Base-by-base conservation (phyloP, 1,140 invertebrate species). In the Zaprionus ghesquierei region DNA sequence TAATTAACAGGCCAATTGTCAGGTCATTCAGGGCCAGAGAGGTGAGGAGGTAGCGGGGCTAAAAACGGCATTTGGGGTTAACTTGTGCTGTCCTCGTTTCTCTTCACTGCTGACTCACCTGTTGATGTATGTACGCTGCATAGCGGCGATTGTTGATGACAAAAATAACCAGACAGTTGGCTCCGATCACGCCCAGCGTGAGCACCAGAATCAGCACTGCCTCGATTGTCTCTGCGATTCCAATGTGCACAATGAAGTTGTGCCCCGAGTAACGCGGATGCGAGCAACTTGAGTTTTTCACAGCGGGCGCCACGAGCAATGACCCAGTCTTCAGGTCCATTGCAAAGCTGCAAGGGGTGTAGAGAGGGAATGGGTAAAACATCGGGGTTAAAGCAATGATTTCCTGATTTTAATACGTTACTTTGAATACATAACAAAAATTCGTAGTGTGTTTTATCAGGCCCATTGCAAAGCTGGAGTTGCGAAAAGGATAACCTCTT, bases 31-130 rank as follows among this genome's bases (percentile, higher is more conserved):
- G 94, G 20, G 96, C 96, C 84, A 97, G 92, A 46, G 96, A 97
- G 27, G 96, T 97, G 86, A 97, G 93, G 69, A 97, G 93, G 92
- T 97, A 97, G 72, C 96, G 94, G 31, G 96, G 96, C 96, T 97
- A 94, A 94, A 86, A 92, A 49, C 25, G 51, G 27, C n/a, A 18
- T 23, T 10, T n/a, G n/a, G 31, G 49, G 5, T 53, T 23, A 64
- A 31, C 22, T 51, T 9, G 8, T 60, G 15, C 18, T 46, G 29
- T 13, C 5, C 12, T 35, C 41, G 9, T 2, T 38, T 38, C n/a
- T 15, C 35, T 46, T 8, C 22, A 41, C n/a, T n/a, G 22, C 29
- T 31, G 10, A 62, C 76, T 92, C 92, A 97, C 96, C 95, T 97
- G 96, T 80, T 96, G 95, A 91, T 96, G 96, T 73, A 97, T 97